Base-by-base conservation (phyloP, 2,113 vertebrate genomes). In the Spizaetus ornatus region DNA sequence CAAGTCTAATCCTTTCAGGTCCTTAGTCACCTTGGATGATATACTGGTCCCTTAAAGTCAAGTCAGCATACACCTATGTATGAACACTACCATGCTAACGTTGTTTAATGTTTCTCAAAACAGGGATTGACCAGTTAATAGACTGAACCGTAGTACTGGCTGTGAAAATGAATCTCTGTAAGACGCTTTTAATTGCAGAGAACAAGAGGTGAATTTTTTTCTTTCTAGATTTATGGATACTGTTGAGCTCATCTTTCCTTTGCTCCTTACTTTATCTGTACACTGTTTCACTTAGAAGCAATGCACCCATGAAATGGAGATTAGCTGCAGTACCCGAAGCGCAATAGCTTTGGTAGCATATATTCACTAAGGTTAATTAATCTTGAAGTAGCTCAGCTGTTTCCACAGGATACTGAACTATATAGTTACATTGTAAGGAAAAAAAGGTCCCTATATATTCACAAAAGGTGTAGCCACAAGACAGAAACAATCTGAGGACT, bases 291-390 rank as follows among this genome's bases (percentile, higher is more conserved):
- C 50, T 90, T 84, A 62, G 90, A 81, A 77, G 78, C 18, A 31
- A 48, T 10, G n/a, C 78, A 81, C 52, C 80, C 70, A 79, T 88
- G 88, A 93, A 88, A 91, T 69, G 70, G 55, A 77, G n/a, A 78
- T 88, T 82, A 82, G 83, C 53, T 77, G 63, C 77, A 92, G 71
- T 52, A 89, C 81, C 85, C 3, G 0, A 45, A 87, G 52, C 90
- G 90, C 77, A 90, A 86, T 61, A 89, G 45, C 62, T 89, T 45
- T 61, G 40, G 90, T 86, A 86, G 72, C 78, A 76, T 87, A 66
- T 76, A 92, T 67, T 80, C 86, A 81, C 52, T 47, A 71, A 90
- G 82, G 82, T 96, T 94, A 94, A 96, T 94, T 92, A 90, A 94
- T 87, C 78, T 42, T 81, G 78, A 92, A 90, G 82, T 66, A 90